Evolutionary conservation across 2,113 vertebrate genomes (phyloP), one percentile per base, ranked within the genome.

Genomic region (Tylochromis polylepis): DNA sequence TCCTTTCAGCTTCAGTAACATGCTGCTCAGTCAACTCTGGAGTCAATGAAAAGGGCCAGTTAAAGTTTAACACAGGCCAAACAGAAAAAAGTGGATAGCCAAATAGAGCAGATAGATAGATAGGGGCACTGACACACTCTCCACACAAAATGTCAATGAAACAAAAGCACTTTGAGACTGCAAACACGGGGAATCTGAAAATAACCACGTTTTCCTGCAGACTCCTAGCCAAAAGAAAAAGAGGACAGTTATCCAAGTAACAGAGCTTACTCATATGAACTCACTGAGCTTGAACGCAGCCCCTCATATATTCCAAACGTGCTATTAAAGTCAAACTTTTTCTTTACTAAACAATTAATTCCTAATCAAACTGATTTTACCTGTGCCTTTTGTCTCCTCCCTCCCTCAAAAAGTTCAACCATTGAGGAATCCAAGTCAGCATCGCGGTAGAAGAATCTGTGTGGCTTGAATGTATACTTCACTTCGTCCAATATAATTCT

Each of bases 41-140:
- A 90, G 72, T 79, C 83, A 36, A 75, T 85, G 93, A 88, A 94
- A 94, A 87, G 83, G 81, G 59, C 80, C 58, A 20, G 93, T 95
- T 93, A 95, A 94, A 93, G 41, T 95, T 95, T 93, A 90, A 85
- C 94, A 6, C 12, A 81, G 82, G 59, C 41, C 88, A 95, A 95
- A 95, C 22, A 96, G 65, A 89, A 89, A 43, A 65, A 81, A 89
- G 89, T 86, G 90, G 93, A 85, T 85, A 51, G 57, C 57, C 84
- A 95, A 95, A 95, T 34, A 95, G 81, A 81, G 87, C 56, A 56
- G 83, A 88, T 79, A 88, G 81, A 87, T 2, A 7, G 56, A 89
- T 27, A 34, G 70, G 18, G 60, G 70, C 36, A 75, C 41, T 56
- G 79, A 91, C 87, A 87, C 89, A 86, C 88, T 77, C 87, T 29